A percentile compares a stretch with the other conserved stretches of the same genome.
phyloP scores from a whole-genome alignment of 2,113 vertebrate species.

The Cichladusa arquata region DNA sequence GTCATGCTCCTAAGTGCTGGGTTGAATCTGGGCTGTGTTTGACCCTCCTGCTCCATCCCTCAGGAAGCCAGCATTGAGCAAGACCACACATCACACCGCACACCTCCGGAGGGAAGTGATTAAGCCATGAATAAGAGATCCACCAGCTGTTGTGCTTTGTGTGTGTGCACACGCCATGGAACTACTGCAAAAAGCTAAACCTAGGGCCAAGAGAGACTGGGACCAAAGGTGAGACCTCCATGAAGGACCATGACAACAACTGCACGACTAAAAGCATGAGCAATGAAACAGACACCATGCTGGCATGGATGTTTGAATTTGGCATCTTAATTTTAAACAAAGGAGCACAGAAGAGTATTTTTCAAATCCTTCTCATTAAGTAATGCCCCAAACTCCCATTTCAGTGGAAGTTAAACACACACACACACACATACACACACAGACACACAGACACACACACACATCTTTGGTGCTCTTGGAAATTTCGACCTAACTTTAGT shows the following conservation, averaged over 20 bases:
- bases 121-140: constrained; percentile 65
- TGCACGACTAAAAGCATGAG: constrained; percentile 13
- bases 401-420: neutral
- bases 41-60: constrained; percentile 17
- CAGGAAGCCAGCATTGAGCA: constrained; percentile 36
- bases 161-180: neutral
- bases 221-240: constrained; percentile 58
- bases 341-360: neutral
- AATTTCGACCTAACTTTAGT: neutral
- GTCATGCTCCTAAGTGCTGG: neutral
- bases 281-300: neutral
- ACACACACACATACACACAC: neutral
- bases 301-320: neutral
- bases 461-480: neutral
- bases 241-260: constrained; percentile 35
- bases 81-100: constrained; percentile 49
- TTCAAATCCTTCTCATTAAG: neutral
- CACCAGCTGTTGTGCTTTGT: constrained; percentile 47
- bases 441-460: neutral
- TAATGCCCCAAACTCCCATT: neutral
- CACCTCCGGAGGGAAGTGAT: constrained; percentile 61
- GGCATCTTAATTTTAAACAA: constrained; percentile 36
- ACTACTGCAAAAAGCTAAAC: neutral
- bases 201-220: neutral
- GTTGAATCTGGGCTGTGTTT: neutral